Evolutionary conservation across 2,888 invertebrate genomes (phyloP).

Genomic region (Drosophila villosipedis): DNA sequence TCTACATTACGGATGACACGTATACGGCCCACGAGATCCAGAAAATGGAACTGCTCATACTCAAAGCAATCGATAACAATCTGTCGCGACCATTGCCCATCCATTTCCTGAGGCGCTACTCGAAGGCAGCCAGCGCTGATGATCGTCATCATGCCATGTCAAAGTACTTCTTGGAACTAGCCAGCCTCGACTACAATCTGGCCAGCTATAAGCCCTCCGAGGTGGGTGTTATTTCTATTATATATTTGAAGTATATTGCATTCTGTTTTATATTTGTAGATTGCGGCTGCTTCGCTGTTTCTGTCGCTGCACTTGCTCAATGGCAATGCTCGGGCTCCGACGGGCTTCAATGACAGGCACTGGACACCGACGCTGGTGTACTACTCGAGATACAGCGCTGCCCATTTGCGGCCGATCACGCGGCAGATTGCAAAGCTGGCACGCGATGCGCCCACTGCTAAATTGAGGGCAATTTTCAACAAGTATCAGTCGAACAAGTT

Average conservation of each 20-base stretch:
- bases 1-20: slow-evolving; percentile 95
- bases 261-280: slow-evolving; percentile 58
- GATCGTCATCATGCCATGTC: slow-evolving; percentile 92
- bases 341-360: slow-evolving; percentile 83
- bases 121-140: slow-evolving; percentile 87
- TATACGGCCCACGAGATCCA: slow-evolving; percentile 92
- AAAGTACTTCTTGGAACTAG: slow-evolving; percentile 96
- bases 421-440: slow-evolving; percentile 90
- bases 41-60: slow-evolving; percentile 92
- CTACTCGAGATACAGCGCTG: slow-evolving; percentile 91
- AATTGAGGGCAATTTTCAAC: slow-evolving; percentile 89
- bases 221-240: slow-evolving; percentile 86
- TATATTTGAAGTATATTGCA: not conserved
- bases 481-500: slow-evolving; percentile 88
- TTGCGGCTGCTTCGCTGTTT: slow-evolving; percentile 84
- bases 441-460: slow-evolving; percentile 89
- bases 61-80: slow-evolving; percentile 91
- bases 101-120: slow-evolving; percentile 94
- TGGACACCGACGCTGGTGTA: slow-evolving; percentile 92
- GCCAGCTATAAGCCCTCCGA: slow-evolving; percentile 92
- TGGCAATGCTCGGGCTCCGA: slow-evolving; percentile 67
- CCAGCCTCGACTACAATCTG: slow-evolving; percentile 92
- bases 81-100: slow-evolving; percentile 94
- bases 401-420: slow-evolving; percentile 89
- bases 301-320: slow-evolving; percentile 83